Evolutionary conservation across 2,113 vertebrate genomes (phyloP).

Genomic region (Gulo gulo): DNA sequence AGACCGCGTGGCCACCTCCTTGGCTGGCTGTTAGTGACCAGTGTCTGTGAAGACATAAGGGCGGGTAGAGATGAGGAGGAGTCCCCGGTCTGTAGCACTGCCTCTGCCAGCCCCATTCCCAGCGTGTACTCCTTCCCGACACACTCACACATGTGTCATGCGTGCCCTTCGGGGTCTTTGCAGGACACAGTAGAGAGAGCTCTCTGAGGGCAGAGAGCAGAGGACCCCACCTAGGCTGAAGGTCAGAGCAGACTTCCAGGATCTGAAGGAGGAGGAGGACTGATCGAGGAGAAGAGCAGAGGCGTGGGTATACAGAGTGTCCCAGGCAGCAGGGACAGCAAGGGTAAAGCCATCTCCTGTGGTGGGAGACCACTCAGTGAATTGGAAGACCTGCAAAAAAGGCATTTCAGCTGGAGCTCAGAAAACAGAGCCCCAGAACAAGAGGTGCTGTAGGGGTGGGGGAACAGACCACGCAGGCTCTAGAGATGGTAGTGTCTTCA

Average conservation of each 20-base stretch:
- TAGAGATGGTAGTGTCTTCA: not conserved
- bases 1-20: not conserved
- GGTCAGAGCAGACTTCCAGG: not conserved
- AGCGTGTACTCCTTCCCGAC: not conserved
- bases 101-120: not conserved
- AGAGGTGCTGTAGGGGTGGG: not conserved
- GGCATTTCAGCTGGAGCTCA: not conserved
- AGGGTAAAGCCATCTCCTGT: not conserved
- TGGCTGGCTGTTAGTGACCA: not conserved
- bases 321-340: not conserved
- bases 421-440: not conserved
- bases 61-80: not conserved
- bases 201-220: not conserved
- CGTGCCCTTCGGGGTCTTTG: not conserved
- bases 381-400: not conserved
- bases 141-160: rapidly evolving
- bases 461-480: not conserved
- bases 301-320: not conserved
- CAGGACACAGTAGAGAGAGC: too few species aligned
- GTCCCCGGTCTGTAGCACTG: rapidly evolving
- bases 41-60: not conserved
- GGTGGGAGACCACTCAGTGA: not conserved
- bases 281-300: not conserved
- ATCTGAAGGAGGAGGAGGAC: not conserved
- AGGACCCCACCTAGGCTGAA: not conserved